Percentiles rank a stretch among this genome's conserved stretches.
phyloP scores from a whole-genome alignment of 2,113 vertebrate genomes.

The Bos indicus region DNA sequence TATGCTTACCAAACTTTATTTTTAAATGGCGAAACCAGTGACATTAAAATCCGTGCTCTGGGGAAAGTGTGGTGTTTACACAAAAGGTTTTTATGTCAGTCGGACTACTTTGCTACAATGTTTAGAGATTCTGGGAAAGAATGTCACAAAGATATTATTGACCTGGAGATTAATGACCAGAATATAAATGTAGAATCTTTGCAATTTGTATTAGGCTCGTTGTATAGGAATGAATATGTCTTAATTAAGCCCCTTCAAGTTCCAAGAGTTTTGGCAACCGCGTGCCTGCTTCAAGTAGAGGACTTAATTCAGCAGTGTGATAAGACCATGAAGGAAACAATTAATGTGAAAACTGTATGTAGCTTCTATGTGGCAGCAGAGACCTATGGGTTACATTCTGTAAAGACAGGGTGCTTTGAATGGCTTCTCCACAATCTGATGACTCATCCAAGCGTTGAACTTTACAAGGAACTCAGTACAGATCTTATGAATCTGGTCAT shows the following conservation, averaged over 20 bases:
- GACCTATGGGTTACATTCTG: conserved; percentile 88
- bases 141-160: background rate
- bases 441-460: conserved; percentile 91
- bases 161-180: background rate
- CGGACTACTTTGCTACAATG: background rate
- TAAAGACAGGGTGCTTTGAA: conserved; percentile 91
- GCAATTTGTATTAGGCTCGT: conserved; percentile 12
- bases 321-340: conserved; percentile 93
- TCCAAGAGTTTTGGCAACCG: conserved; percentile 25
- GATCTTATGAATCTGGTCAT: conserved; percentile 91
- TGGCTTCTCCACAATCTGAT: conserved; percentile 97
- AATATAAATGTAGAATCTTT: background rate
- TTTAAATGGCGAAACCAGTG: background rate
- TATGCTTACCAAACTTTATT: conserved; percentile 33
- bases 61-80: conserved; percentile 15
- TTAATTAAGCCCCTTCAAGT: background rate
- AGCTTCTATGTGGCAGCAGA: conserved; percentile 88
- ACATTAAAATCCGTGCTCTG: conserved; percentile 20
- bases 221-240: background rate
- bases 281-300: conserved; percentile 68
- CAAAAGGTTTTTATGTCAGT: background rate
- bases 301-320: conserved; percentile 92
- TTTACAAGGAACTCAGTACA: conserved; percentile 91
- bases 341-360: conserved; percentile 89
- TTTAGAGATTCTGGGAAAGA: background rate